Evolutionary conservation across 2,888 invertebrate species (phyloP), one percentile per base, ranked within the genome.

Genomic region (Lysandra coridon): DNA sequence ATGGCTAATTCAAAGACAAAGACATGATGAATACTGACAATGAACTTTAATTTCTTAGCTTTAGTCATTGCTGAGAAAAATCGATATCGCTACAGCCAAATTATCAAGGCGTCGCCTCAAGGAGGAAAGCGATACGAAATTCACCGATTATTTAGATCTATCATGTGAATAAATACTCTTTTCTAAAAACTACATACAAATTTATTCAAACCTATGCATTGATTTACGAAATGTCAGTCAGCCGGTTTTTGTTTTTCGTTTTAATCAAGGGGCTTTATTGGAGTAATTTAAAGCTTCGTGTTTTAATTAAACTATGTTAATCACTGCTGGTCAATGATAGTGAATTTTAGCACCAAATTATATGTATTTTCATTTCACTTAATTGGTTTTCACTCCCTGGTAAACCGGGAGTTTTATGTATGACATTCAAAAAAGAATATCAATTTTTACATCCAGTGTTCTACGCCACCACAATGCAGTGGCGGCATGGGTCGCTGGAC

Each of bases 261-360:
- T 75, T 75, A 75, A 75, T 75, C 12, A 30, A 53, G 44, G 49
- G 30, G 49, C 49, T 49, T 53, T 49, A 30, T 75, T 75, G 75
- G 75, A 53, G 49, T 49, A 23, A 49, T 75, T 75, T 53, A 49
- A 49, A 53, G 53, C 75, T 30, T 49, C 49, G 30, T 40, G 23
- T 49, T 75, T 75, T 75, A 75, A 75, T 75, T 49, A 75, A 49
- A 49, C 44, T 44, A 75, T 75, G 23, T 75, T 49, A 69, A 75
- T 75, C 44, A 75, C 44, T 49, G 75, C 44, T 12, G 12, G 69
- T 69, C 69, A 69, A 4, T 69, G 69, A 69, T 69, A 69, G 4
- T 14, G 69, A 33, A 69, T 69, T 69, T 69, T 6, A 69, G 69
- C 69, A 14, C 33, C 1, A 69, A 30, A 30, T 30, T 64, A 33